Evolutionary conservation across 2,888 invertebrate species (phyloP), one percentile per base, ranked within the genome.

Genomic region (Andrena fulva): DNA sequence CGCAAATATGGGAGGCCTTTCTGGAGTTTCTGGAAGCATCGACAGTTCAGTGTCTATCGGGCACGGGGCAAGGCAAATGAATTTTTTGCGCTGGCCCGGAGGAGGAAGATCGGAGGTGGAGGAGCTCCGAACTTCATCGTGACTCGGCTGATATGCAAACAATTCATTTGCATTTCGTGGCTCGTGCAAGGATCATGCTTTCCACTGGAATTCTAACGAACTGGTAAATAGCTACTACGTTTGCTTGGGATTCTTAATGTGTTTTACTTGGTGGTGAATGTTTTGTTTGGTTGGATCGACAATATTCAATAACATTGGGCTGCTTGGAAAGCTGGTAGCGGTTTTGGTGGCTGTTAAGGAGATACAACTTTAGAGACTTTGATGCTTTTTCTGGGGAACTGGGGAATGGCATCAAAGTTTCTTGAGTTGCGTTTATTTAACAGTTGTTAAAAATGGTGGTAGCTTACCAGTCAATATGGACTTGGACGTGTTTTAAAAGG

Each of bases 201-300:
- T n/a, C 5, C 5, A 56, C 68, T 74, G 24, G 48, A 68, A 68
- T 74, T 42, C 59, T 31, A 59, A 68, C 59, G 59, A 42, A 5
- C 42, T 29, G 10, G 31, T 24, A 16, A 74, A 31, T 60, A 48
- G 29, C 24, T 20, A 6, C 29, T 31, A n/a, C 16, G 12, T 2
- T 10, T 12, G 29, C 5, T 24, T 16, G 16, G 42, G 1, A 42
- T 72, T 27, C 35, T 54, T 5, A 56, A 29, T 10, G 12, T 29
- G 8, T 42, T 4, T 67, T 59, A 2, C 56, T 56, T 42, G 42
- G 4, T 42, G 42, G 16, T 16, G 16, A 1, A 42, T 16, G 42
- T 42, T 16, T 42, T 42, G 16, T 42, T 16, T 16, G 42, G 42
- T 42, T 42, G 42, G 42, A 42, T 42, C 42, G 4, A 16, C 1